Base-by-base conservation (phyloP, 2,888 invertebrate species). In the Synanthedon andrenaeformis region DNA sequence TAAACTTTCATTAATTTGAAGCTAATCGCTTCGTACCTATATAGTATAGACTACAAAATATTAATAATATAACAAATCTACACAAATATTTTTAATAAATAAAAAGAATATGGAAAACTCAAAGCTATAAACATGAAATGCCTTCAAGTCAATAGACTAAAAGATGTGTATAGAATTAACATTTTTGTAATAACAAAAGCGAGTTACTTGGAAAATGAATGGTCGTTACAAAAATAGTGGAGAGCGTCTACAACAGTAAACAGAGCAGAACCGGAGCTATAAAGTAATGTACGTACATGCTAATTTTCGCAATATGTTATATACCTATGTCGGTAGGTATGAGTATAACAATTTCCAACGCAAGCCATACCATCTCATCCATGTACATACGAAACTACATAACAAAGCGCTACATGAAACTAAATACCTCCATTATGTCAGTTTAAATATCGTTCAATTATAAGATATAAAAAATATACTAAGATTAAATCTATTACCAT, bases 241-340 rank as follows among this genome's bases (percentile, higher is more conserved):
- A 78, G 79, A 82, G 76, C 79, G 73, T 72, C 70, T 70, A 72
- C 41, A 61, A 60, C 59, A 62, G 56, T 65, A 87, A 85, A 75
- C 84, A 86, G 87, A 86, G 86, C 87, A 72, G 65, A 80, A 82
- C 80, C 63, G 67, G 76, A 79, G 72, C 78, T 74, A 79, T 82
- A 85, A 83, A 69, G 65, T 69, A 65, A 70, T 81, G 74, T 78
- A 83, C 79, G 81, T 75, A 77, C 85, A 86, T 86, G 84, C 83
- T 84, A 84, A 84, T 86, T 77, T 79, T 76, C 71, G 69, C 75
- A 79, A 78, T 70, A 69, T 74, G 71, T 79, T n/a, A 74, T 77
- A 75, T 75, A 74, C 74, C n/a, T 13, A 60, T 62, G 59, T 55
- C 57, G 65, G 61, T 68, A 65, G 58, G 64, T 63, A 64, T 67